These are phyloP conservation scores for Pachyseris speciosa DNA, from an alignment of 64 coral and sea anemone genomes.

Conservation along the genomic window DNA sequence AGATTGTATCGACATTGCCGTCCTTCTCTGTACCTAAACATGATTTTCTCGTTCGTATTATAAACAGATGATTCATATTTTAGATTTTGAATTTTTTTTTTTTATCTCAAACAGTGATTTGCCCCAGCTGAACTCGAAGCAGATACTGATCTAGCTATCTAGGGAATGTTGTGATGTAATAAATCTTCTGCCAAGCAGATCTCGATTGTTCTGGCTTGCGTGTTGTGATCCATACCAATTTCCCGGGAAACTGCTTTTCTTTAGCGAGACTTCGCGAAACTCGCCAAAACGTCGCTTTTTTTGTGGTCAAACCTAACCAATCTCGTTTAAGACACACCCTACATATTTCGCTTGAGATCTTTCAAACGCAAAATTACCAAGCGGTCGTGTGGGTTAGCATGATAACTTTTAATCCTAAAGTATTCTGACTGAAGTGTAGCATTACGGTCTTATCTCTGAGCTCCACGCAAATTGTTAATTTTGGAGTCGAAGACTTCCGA, in stretches of 20 bases:
- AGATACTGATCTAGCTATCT: conserved; percentile 38
- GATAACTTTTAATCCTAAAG: conserved; percentile 30
- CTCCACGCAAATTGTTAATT: conserved; percentile 18
- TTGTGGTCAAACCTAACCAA: neutral
- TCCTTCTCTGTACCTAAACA: no score
- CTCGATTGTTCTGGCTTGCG: neutral
- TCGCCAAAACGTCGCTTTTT: neutral
- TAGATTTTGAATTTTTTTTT: neutral
- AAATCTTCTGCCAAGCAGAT: neutral
- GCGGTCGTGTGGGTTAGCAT: neutral
- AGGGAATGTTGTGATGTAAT: conserved; percentile 34
- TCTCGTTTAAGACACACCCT: neutral
- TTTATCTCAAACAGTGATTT: conserved; percentile 26
- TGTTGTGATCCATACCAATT: neutral
- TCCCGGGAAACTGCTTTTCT: neutral
- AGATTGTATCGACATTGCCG: neutral
- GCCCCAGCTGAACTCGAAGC: neutral
- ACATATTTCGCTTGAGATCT: neutral
- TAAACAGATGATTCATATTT: conserved; percentile 18
- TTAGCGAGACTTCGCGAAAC: neutral
- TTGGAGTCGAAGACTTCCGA: conserved; percentile 26
- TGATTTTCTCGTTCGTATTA: neutral
- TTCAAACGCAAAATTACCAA: neutral
- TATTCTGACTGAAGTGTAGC: conserved; percentile 7
- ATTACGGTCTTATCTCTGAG: conserved; percentile 37